Evolutionary conservation across 2,797 vertebrate species (phyloP).

Genomic region (Arnoldichthys spilopterus): DNA sequence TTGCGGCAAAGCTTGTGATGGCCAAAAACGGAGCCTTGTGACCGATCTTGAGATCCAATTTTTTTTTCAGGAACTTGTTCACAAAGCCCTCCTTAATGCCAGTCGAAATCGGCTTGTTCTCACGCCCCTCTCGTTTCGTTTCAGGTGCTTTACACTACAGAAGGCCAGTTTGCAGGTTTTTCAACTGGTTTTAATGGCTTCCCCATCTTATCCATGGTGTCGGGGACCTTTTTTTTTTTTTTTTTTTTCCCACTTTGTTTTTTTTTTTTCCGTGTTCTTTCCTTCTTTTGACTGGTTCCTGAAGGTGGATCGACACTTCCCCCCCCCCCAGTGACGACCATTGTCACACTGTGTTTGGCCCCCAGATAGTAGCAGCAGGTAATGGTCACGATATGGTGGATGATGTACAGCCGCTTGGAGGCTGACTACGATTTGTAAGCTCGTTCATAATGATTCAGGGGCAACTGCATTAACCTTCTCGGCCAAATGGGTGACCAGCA

Average conservation of each 20-base stretch:
- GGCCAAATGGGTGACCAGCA: not conserved
- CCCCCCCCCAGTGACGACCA: no score
- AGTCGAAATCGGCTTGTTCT: slow-evolving; percentile 5
- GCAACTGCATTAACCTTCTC: not conserved
- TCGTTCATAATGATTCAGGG: no score
- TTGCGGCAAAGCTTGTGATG: not conserved
- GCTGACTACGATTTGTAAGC: no score
- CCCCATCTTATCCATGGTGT: not conserved
- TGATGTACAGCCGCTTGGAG: no score
- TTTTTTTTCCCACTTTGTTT: not conserved
- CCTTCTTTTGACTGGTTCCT: not conserved
- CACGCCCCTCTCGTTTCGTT: slow-evolving; percentile 1
- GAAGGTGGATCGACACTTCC: no score
- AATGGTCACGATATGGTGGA: no score
- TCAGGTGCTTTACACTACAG: slow-evolving; percentile 30
- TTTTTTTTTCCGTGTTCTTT: not conserved
- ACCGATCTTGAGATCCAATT: slow-evolving; percentile 5
- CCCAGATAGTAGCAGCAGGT: no score
- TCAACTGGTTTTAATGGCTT: not conserved
- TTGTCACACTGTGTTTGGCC: no score
- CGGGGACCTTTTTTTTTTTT: not conserved
- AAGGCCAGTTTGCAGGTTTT: slow-evolving; percentile 6
- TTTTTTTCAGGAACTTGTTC: slow-evolving; percentile 20
- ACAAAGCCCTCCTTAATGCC: slow-evolving; percentile 27
- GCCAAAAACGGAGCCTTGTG: slow-evolving; percentile 19